phyloP scores from a whole-genome alignment of 2,888 invertebrate species.

The Epinotia brunnichana region DNA sequence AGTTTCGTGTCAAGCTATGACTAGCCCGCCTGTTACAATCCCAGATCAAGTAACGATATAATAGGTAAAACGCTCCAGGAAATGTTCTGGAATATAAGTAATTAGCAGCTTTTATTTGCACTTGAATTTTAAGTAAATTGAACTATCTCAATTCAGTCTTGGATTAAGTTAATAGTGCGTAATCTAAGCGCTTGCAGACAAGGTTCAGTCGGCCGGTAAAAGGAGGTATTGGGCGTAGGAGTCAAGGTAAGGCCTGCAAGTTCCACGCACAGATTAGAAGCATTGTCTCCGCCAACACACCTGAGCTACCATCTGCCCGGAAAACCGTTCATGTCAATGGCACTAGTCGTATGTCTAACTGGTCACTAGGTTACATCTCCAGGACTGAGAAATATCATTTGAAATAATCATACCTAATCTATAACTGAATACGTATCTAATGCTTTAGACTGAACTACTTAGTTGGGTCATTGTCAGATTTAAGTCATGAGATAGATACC shows the following conservation, averaged over 20 bases:
- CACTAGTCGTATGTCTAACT: conserved; percentile 28
- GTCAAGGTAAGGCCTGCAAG: conserved; percentile 83
- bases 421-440: too few relatives aligned
- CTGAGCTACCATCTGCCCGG: conserved; percentile 52
- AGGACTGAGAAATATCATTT: background rate
- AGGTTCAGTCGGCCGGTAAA: conserved; percentile 70
- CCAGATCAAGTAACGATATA: too few relatives aligned
- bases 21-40: too few relatives aligned
- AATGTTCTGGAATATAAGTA: background rate
- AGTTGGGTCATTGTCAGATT: too few relatives aligned
- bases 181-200: conserved; percentile 55
- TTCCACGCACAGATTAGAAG: conserved; percentile 69
- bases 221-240: conserved; percentile 77
- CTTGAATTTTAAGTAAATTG: background rate
- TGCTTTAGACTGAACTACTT: background rate
- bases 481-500: too few relatives aligned
- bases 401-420: background rate
- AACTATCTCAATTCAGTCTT: conserved; percentile 20
- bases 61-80: too few relatives aligned
- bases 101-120: background rate
- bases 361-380: background rate
- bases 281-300: conserved; percentile 81
- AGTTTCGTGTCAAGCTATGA: too few relatives aligned
- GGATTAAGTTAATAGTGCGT: conserved; percentile 37
- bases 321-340: conserved; percentile 27